These are phyloP conservation scores for Pomacea canaliculata DNA, from an alignment of 2,888 invertebrate genomes.

Conservation along the genomic window DNA sequence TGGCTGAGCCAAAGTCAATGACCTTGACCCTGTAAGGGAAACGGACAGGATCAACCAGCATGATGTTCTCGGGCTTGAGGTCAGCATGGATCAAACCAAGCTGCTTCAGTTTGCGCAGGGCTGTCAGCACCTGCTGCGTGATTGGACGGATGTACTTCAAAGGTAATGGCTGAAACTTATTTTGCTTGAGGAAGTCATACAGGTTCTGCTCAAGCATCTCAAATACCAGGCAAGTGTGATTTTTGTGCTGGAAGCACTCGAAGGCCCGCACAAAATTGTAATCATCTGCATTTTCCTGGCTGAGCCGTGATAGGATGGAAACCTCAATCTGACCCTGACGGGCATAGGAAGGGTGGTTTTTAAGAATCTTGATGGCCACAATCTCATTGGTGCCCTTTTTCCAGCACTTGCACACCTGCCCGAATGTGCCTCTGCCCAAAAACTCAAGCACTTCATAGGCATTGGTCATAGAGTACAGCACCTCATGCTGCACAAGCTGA, in stretches of 20 bases:
- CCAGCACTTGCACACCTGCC: constrained; percentile 99
- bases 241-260: constrained; percentile 99
- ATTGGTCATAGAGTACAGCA: constrained; percentile 91
- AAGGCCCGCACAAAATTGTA: constrained; percentile 99
- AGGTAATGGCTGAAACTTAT: constrained; percentile 98
- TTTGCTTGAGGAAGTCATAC: constrained; percentile 99
- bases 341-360: constrained; percentile 99
- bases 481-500: constrained; percentile 97
- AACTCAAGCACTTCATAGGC: constrained; percentile 98
- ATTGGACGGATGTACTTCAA: constrained; percentile 98
- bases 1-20: constrained; percentile 99
- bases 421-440: constrained; percentile 98
- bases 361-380: constrained; percentile 99
- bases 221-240: constrained; percentile 99
- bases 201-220: constrained; percentile 99
- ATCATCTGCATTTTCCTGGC: constrained; percentile 72
- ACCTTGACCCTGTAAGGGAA: constrained; percentile 98
- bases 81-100: constrained; percentile 99
- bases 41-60: constrained; percentile 98
- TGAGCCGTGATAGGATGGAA: constrained; percentile 71
- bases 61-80: constrained; percentile 99
- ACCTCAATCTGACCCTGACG: constrained; percentile 99
- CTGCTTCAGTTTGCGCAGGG: constrained; percentile 90
- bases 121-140: constrained; percentile 94
- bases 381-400: constrained; percentile 99